phyloP scores from a whole-genome alignment of 2,113 vertebrate genomes.

The Vidua chalybeata region DNA sequence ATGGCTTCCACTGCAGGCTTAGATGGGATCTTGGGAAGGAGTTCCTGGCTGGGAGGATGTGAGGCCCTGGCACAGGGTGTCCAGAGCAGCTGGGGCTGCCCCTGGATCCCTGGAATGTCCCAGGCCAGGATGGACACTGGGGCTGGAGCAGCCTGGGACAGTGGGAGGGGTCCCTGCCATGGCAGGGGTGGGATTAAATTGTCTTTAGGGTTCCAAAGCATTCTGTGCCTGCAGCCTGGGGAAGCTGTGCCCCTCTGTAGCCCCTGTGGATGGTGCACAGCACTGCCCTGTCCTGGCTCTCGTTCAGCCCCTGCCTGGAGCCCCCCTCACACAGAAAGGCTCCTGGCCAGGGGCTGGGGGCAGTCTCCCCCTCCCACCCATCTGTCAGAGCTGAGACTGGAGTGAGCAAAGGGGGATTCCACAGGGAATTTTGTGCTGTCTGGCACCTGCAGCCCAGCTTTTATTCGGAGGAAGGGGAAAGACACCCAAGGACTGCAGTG shows the following conservation, averaged over 20 bases:
- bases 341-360: neutral
- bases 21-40: neutral
- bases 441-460: neutral
- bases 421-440: neutral
- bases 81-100: neutral
- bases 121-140: neutral
- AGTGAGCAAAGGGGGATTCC: neutral
- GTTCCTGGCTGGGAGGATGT: neutral
- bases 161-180: neutral
- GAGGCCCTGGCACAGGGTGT: neutral
- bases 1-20: neutral
- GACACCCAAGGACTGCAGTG: neutral
- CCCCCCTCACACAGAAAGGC: neutral
- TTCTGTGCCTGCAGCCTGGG: neutral
- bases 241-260: neutral
- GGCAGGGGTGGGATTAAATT: neutral
- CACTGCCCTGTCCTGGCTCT: neutral
- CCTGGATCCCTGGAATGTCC: neutral
- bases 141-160: neutral
- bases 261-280: fast-evolving
- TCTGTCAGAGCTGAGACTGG: neutral
- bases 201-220: neutral
- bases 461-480: neutral
- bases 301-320: neutral
- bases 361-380: neutral